Base-by-base conservation (phyloP, 2,797 vertebrate genomes). In the Oceanodroma leucorhoa region DNA sequence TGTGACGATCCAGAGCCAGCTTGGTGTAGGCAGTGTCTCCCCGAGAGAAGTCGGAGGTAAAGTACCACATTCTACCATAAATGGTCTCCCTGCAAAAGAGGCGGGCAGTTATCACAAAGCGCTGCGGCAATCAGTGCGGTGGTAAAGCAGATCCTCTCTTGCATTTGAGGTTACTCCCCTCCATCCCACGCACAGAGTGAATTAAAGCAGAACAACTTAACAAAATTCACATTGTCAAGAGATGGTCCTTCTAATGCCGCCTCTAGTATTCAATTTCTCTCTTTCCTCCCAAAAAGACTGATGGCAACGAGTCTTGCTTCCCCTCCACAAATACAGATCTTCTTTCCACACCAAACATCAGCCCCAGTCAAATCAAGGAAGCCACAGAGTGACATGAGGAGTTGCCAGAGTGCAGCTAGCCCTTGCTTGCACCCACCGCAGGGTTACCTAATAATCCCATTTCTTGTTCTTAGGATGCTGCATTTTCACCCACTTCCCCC, bases 1-100 rank as follows among this genome's bases (percentile, higher is more conserved):
- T 99, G 96, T 99, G 99, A 4, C 99, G 97, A 92, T 99, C 99
- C 95, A 99, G 97, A 24, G 98, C 99, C 97, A 99, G 90, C 88
- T 99, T 99, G 91, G 98, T 99, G 96, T 99, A 99, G 21, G 99
- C 99, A 0, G 98, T 98, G 97, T 99, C 99, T 40, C 98, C 99
- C 34, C 99, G 98, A 27, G 99, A 99, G 77, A 98, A 98, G 95
- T 99, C 99, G 0, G 99, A 99, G 38, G 99, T 99, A 48, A 99
- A 98, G 97, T 97, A 97, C 99, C 99, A 99, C 98, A 99, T 98
- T 87, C 98, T 98, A 20, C 99, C 99, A 16, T 98, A 99, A 43
- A 98, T 99, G 8, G 99, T 99, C 97, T 99, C 99, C 96, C 99
- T 99, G 84, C 50, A 81, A 62, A 26, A 94, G 67, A 80, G 36